Evolutionary conservation across 92 coral and sea anemone genomes (phyloP), one percentile per base, ranked within the genome.

Genomic region (Porites lobata): DNA sequence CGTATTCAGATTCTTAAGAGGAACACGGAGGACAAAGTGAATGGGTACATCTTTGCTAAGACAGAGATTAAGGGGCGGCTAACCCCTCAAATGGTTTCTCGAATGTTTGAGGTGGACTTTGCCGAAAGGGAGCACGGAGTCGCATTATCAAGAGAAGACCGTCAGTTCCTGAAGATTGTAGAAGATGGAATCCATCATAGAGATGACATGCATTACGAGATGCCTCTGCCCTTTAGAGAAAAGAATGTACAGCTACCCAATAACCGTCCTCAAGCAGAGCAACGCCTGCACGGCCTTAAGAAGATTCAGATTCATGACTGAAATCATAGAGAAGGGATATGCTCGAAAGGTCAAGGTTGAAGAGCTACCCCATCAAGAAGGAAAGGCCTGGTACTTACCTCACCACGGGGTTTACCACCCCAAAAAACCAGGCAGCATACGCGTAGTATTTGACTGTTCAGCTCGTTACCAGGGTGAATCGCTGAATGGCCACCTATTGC

Each of bases 21-120:
- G 70, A 82, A 79, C 51, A 26, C 8, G 1, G 85, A 22, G 67
- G 69, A 67, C 43, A 53, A 65, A 1, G 86, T 69, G 26, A 78
- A 58, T 6, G 89, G 91, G n/a, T 83, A 83, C 71, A 43, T 86
- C 65, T 74, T 85, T 52, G 71, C 66, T 26, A 72, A 82, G 81
- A 91, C 78, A 81, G 70, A 32, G 21, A 82, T 86, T 26, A 86
- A 86, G 62, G 91, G 76, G 15, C 24, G 64, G 51, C 65, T 85
- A 72, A 56, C 89, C 7, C 85, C 85, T 24, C 83, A 82, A 66
- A 65, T 84, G 50, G 89, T 87, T 52, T 75, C 64, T 72, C 68
- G 79, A 62, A 87, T 87, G 91, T 87, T 91, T 11, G 89, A 91
- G 81, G 50, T 91, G 38, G 91, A 82, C 63, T 91, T 91, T 56